Conservation (phyloP, 2,113 vertebrate genomes). For the Gambusia holbrooki region DNA sequence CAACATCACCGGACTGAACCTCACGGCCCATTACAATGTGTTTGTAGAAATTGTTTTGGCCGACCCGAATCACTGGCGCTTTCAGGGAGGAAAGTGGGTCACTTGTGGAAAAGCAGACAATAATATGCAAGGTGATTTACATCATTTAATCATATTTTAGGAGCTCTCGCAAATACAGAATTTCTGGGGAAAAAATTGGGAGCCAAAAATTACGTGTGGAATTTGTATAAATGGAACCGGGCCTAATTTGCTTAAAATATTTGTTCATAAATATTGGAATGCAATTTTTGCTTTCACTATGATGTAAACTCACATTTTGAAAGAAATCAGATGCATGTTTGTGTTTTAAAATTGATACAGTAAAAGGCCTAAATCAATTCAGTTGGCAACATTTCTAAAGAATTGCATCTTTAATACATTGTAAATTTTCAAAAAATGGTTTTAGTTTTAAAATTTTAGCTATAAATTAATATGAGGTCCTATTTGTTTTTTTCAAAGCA, state of each 20-base stretch:
- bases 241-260: not conserved
- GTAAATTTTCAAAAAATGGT: not conserved
- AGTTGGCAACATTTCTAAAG: not conserved
- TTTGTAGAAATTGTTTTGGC: conserved; percentile 96
- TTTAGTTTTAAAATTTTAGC: too few relatives aligned
- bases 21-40: conserved; percentile 97
- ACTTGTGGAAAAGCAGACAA: conserved; percentile 99
- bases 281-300: not conserved
- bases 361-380: not conserved
- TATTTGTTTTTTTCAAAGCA: not conserved
- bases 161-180: not conserved
- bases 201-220: not conserved
- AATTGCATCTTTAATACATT: not conserved
- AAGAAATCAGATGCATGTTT: not conserved
- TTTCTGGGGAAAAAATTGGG: not conserved
- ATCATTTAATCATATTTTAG: not conserved
- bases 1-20: conserved; percentile 96
- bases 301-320: not conserved
- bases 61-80: conserved; percentile 98
- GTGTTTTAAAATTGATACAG: not conserved
- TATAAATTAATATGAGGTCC: too few relatives aligned
- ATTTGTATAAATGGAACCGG: not conserved
- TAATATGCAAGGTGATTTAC: conserved; percentile 93
- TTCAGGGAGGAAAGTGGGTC: conserved; percentile 99
- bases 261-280: not conserved